Evolutionary conservation across 1,140 invertebrate species (phyloP), one percentile per base, ranked within the genome.

Genomic region (Sycophila sp.): DNA sequence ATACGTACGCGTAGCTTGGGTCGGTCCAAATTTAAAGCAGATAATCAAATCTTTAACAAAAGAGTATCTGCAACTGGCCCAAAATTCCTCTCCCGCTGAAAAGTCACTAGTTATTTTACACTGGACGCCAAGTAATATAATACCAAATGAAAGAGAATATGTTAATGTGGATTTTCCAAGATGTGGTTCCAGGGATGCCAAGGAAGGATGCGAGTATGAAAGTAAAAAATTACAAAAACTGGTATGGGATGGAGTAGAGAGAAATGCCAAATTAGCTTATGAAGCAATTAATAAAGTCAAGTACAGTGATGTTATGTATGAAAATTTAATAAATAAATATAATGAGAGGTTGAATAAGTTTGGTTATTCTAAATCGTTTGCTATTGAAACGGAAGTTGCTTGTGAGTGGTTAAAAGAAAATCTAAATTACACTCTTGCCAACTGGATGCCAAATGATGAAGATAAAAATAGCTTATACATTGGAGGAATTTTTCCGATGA

Each of bases 401-500:
- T 95, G 94, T 77, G 77, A 87, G 10, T 94, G 93, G 93, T 76
- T 94, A 45, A 82, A 74, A 17, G 74, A 86, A 2, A 89, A 92
- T 76, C 42, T 82, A 3, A 78, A 84, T n/a, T 68, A 82, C 17
- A 82, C 83, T 2, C 88, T 90, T 81, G 73, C 74, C 0, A 71
- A 78, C 7, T 93, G 92, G 92, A 81, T 88, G 58, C 88, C 87
- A 0, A 77, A 75, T 1, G 80, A 85, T 59, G 78, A 85, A 0
- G 82, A 85, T 5, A 87, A 87, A 42, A 90, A 89, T 74, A 85
- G 77, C 3, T 81, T 86, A 2, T 79, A 91, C 19, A 90, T 95
- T 58, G 93, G 92, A 45, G 94, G 94, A 2, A 94, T 95, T 74
- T 95, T 95, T 81, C 94, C 94, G 0, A 80, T 93, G 40, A 86